These are phyloP conservation scores for Sarcophaga variegata DNA, from an alignment of 2,888 invertebrate genomes.

Conservation along the genomic window DNA sequence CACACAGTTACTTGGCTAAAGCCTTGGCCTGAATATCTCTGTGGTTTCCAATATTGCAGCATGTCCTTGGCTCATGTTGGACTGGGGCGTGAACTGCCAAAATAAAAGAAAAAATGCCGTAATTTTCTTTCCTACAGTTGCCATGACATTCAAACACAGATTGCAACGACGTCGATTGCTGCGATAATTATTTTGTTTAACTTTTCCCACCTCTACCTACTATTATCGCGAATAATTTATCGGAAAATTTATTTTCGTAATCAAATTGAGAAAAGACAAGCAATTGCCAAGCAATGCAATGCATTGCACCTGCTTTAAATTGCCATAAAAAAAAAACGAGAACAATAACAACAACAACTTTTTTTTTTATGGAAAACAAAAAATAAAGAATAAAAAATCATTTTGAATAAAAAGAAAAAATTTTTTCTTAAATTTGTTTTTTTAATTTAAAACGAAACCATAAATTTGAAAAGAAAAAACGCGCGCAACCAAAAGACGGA, in stretches of 20 bases:
- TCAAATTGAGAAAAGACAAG: constrained; percentile 16
- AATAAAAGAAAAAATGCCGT: too few relatives aligned
- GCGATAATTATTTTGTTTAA: not conserved
- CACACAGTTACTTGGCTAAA: too few relatives aligned
- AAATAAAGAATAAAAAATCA: constrained; percentile 32
- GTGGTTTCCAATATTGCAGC: too few relatives aligned
- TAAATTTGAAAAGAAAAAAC: constrained; percentile 54
- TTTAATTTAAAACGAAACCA: constrained; percentile 56
- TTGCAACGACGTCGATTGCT: too few relatives aligned
- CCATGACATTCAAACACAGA: too few relatives aligned
- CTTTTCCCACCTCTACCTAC: constrained; percentile 1
- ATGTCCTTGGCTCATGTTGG: too few relatives aligned
- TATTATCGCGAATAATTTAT: constrained; percentile 43
- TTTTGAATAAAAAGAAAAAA: constrained; percentile 47
- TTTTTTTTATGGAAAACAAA: constrained; percentile 13
- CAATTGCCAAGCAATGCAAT: not conserved
- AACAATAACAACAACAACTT: constrained; percentile 21
- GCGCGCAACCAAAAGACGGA: not conserved
- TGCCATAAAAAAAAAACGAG: constrained; percentile 14
- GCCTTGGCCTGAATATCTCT: too few relatives aligned
- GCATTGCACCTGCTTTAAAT: constrained; percentile 62
- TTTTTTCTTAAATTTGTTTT: not conserved
- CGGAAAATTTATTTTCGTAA: constrained; percentile 39
- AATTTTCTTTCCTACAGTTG: too few relatives aligned
- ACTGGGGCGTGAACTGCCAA: too few relatives aligned